Percentiles rank a stretch among this genome's conserved stretches.
Evolutionary conservation across 2,797 vertebrate genomes (phyloP).

Genomic region (Eurystomus glaucurus): DNA sequence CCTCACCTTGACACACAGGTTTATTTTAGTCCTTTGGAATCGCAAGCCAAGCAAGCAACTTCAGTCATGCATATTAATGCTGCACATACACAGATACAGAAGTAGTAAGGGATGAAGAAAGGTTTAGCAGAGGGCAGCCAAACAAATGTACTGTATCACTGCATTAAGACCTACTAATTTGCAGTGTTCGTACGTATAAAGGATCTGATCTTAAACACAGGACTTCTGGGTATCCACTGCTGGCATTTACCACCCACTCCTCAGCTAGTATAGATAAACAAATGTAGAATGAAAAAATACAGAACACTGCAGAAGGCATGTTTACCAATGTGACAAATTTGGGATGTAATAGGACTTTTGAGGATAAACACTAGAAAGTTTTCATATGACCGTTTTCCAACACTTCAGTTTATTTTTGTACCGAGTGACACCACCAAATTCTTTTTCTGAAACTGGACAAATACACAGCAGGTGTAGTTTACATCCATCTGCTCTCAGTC

Average conservation of each 20-base stretch:
- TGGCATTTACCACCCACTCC: neutral
- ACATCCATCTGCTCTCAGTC: constrained; percentile 15
- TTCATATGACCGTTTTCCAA: neutral
- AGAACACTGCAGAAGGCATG: neutral
- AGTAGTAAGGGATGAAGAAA: neutral
- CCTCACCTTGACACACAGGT: neutral
- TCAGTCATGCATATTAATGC: neutral
- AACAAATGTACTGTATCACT: neutral
- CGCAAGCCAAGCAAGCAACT: neutral
- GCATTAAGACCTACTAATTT: neutral
- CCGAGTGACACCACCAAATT: neutral
- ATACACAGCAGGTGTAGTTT: constrained; percentile 40
- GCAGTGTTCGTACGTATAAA: neutral
- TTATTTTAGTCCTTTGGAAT: constrained; percentile 40
- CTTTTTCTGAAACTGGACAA: constrained; percentile 43
- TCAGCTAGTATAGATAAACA: neutral
- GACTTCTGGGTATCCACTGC: neutral
- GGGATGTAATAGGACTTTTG: neutral
- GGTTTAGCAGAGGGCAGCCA: neutral
- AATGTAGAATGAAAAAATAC: neutral
- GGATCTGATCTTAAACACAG: neutral
- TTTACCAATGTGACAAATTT: neutral
- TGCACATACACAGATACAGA: neutral
- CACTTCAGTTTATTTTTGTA: neutral
- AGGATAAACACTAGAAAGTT: neutral